Evolutionary conservation across 2,113 vertebrate genomes (phyloP), one percentile per base, ranked within the genome.

Genomic region (Oceanites oceanicus): DNA sequence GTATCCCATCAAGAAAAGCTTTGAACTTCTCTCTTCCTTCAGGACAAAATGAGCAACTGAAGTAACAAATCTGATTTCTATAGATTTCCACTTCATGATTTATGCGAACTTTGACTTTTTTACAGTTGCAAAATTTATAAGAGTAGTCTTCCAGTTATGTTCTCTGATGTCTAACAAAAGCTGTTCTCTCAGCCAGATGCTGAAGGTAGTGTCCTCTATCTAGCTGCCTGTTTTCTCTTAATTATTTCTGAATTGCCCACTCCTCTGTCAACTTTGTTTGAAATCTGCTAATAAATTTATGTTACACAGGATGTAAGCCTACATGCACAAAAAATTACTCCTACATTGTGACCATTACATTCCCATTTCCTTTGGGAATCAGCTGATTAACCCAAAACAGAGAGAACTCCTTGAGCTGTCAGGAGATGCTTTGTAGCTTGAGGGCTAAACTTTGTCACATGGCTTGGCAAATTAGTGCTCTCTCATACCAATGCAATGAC

Each of bases 81-180:
- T 66, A 85, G 65, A 90, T 45, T 82, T 90, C 50, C 42, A 20
- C 56, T 68, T 87, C 50, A 34, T 87, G 63, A 81, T 77, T 94
- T 92, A 65, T 84, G 85, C 59, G 52, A 95, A 90, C 34, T 61
- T 83, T 44, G 63, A 77, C 73, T 61, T 77, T 91, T 93, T 91
- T 80, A 52, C 76, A 80, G 77, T 56, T 84, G 55, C 45, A 90
- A 68, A 91, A 65, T 91, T 72, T 63, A 7, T 49, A 67, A 86
- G 40, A 59, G 44, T 52, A 58, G 32, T 30, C 44, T 93, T 93
- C 70, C 47, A 94, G 1, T 66, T 67, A 3, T 70, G 56, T 78
- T 90, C 45, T 93, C 63, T 93, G 58, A 72, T 79, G 40, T 89
- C 63, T 49, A 49, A 68, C 61, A 91, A 66, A 90, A 95, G 42